phyloP scores from a whole-genome alignment of 2,797 vertebrate species.

The Betta splendens region DNA sequence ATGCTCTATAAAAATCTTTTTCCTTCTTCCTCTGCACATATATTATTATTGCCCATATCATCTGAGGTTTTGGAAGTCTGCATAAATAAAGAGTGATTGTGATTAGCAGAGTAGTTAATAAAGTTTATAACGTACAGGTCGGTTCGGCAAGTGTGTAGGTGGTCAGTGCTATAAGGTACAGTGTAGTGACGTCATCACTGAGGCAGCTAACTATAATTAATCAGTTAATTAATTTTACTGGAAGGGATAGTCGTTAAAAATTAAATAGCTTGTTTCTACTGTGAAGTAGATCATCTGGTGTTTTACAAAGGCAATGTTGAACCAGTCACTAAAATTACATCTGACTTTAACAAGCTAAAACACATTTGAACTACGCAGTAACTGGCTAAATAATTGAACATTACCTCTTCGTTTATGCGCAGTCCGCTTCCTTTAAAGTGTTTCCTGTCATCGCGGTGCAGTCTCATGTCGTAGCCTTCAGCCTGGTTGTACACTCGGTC shows the following conservation, averaged over 20 bases:
- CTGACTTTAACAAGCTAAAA: too few relatives aligned
- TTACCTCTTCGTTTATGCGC: slow-evolving; percentile 85
- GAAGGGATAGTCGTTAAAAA: too few relatives aligned
- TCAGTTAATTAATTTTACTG: not conserved
- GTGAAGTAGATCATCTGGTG: too few relatives aligned
- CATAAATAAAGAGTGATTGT: slow-evolving; percentile 6
- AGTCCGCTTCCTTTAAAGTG: slow-evolving; percentile 82
- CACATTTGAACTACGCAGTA: too few relatives aligned
- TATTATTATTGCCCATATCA: not conserved
- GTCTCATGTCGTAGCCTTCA: slow-evolving; percentile 79
- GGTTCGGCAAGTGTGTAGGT: slow-evolving; percentile 14
- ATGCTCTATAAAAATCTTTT: not conserved
- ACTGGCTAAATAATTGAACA: not conserved
- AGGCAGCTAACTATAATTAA: not conserved
- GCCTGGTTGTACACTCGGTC: slow-evolving; percentile 81
- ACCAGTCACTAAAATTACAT: too few relatives aligned
- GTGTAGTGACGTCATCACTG: slow-evolving; percentile 7
- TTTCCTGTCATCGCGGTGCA: slow-evolving; percentile 84
- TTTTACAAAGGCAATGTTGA: too few relatives aligned
- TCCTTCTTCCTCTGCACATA: not conserved
- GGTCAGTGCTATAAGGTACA: slow-evolving; percentile 2
- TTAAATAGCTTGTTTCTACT: too few relatives aligned
- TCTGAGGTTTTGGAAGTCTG: not conserved
- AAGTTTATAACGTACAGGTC: not conserved
- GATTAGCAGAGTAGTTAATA: not conserved